These are phyloP conservation scores for Propsilocerus akamusi DNA, from an alignment of 1,140 invertebrate genomes.

Conservation along the genomic window DNA sequence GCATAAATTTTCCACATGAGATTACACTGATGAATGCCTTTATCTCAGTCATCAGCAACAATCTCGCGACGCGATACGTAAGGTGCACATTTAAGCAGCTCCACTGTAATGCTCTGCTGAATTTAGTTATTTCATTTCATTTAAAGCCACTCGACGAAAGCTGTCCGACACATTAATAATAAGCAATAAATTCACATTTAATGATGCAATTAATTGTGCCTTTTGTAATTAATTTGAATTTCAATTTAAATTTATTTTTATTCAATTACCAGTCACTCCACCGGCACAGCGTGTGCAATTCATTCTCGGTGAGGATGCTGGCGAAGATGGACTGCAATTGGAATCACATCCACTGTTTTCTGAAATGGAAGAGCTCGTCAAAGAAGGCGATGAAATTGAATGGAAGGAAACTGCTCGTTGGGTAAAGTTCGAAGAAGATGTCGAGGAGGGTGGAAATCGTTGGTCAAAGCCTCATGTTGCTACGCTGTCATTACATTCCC, in stretches of 20 bases:
- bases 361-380: slow-evolving; percentile 86
- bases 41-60: too few relatives aligned
- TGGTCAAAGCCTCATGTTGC: slow-evolving; percentile 93
- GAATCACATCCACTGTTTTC: slow-evolving; percentile 81
- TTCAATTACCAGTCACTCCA: slow-evolving; percentile 50
- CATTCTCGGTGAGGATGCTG: slow-evolving; percentile 78
- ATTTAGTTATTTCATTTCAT: too few relatives aligned
- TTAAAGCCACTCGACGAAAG: too few relatives aligned
- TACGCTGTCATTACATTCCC: slow-evolving; percentile 73
- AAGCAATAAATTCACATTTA: not conserved
- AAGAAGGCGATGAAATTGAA: slow-evolving; percentile 73
- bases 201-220: slow-evolving; percentile 10
- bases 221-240: slow-evolving; percentile 5
- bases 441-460: slow-evolving; percentile 82
- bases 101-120: too few relatives aligned
- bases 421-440: slow-evolving; percentile 92
- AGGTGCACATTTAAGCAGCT: too few relatives aligned
- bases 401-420: slow-evolving; percentile 96
- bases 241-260: slow-evolving; percentile 1
- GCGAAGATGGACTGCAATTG: slow-evolving; percentile 33
- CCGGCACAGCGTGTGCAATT: slow-evolving; percentile 87
- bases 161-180: too few relatives aligned
- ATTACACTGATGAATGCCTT: too few relatives aligned
- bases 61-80: too few relatives aligned
- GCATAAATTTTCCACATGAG: too few relatives aligned